Evolutionary conservation across 1,140 invertebrate genomes (phyloP).

Genomic region (Mesaphorura yosii): DNA sequence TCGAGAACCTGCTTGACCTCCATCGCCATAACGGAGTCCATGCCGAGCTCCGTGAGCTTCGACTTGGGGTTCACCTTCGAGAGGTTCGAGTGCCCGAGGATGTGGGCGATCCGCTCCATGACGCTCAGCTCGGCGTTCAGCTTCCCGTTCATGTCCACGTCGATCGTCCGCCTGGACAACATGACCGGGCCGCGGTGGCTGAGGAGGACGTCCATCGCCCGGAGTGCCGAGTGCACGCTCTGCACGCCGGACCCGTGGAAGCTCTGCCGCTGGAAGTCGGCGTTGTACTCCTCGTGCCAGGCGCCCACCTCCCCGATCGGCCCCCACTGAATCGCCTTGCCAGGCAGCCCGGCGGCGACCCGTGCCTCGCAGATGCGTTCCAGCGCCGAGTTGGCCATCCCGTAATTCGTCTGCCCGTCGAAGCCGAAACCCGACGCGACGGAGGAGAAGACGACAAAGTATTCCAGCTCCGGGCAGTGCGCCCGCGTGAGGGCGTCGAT

Average conservation of each 20-base stretch:
- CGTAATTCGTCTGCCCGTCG: slow-evolving; percentile 88
- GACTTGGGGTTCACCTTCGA: slow-evolving; percentile 49
- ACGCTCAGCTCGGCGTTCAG: slow-evolving; percentile 31
- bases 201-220: not conserved
- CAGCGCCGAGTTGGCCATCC: slow-evolving; percentile 77
- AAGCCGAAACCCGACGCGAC: slow-evolving; percentile 89
- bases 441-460: slow-evolving; percentile 84
- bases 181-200: slow-evolving; percentile 21
- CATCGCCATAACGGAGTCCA: slow-evolving; percentile 95
- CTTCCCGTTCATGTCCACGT: not conserved
- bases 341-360: slow-evolving; percentile 58
- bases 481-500: slow-evolving; percentile 43
- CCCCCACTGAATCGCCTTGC: slow-evolving; percentile 49
- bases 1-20: slow-evolving; percentile 95
- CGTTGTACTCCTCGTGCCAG: slow-evolving; percentile 40
- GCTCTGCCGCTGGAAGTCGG: slow-evolving; percentile 28
- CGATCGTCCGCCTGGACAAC: slow-evolving; percentile 35
- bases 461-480: slow-evolving; percentile 35
- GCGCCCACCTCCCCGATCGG: slow-evolving; percentile 49
- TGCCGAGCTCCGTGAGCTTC: slow-evolving; percentile 78
- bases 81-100: slow-evolving; percentile 4
- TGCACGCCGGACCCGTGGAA: slow-evolving; percentile 41
- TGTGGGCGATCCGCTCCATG: slow-evolving; percentile 33
- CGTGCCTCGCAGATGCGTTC: slow-evolving; percentile 82
- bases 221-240: slow-evolving; percentile 35